Conservation (phyloP, 2,797 vertebrate genomes). For the Helarctos malayanus region DNA sequence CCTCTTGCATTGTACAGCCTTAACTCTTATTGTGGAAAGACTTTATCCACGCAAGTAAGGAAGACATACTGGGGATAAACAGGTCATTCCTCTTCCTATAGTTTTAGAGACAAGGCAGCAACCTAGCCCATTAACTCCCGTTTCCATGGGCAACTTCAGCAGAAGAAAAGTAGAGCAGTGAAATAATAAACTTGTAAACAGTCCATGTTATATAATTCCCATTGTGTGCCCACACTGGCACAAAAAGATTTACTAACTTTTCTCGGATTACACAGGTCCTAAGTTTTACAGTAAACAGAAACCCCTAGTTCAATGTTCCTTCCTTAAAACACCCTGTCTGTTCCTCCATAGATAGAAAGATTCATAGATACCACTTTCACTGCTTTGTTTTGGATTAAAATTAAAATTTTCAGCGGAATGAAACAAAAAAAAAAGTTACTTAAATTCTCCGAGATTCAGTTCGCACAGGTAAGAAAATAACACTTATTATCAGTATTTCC, state of each 20-base stretch:
- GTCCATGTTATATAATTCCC: background rate
- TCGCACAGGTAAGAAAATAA: background rate
- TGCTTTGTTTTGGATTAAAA: slow-evolving; percentile 19
- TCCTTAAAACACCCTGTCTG: background rate
- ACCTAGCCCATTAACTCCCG: background rate
- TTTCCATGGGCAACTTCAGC: background rate
- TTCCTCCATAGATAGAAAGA: background rate
- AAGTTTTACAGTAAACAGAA: background rate
- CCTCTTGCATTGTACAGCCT: background rate
- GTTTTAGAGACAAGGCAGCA: background rate
- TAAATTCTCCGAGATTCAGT: background rate
- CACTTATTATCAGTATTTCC: background rate
- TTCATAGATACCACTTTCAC: background rate
- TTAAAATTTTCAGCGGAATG: background rate
- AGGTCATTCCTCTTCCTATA: background rate
- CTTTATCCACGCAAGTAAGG: background rate
- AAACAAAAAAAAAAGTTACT: background rate
- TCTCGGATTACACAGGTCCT: background rate
- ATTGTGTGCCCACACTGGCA: background rate
- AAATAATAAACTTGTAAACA: background rate
- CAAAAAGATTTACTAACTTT: background rate
- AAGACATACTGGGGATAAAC: background rate
- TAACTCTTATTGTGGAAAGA: background rate
- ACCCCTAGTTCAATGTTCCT: background rate
- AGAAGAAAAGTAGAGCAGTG: background rate